Base-by-base conservation (phyloP, 1,140 invertebrate genomes). In the Drosophila murphyi region DNA sequence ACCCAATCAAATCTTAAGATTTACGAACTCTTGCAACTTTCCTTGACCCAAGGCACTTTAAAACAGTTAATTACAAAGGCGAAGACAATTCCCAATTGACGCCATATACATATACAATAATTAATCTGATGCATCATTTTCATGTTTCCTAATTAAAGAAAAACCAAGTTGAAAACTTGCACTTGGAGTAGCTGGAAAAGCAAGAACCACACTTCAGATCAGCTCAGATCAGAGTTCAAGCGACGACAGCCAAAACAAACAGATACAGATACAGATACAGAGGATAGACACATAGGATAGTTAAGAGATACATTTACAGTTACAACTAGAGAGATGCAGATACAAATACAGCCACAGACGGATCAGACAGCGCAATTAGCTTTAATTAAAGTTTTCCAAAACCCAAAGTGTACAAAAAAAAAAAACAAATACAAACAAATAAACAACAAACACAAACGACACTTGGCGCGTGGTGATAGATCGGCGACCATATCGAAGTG, bases 401-500 rank as follows among this genome's bases (percentile, higher is more conserved):
- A 82, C 80, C 85, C 79, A 87, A 87, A 88, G 82, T 87, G 82
- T 79, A 67, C 80, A 31, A 37, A 35, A 41, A 12, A 29, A 10
- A 10, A 56, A 20, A n/a, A 37, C 31, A 55, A 55, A 20, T 20
- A 20, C 20, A 20, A 20, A 20, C 20, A 20, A 20, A 20, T 20
- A 20, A 20, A 20, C 20, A 20, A 20, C 20, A 20, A 20, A 31
- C 34, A 37, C 7, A 20, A 7, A 78, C 83, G 69, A 82, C 80
- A 83, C 80, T 87, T 87, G 85, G 83, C 83, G 83, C 83, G 85
- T 88, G 82, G 76, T 88, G 73, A 79, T 82, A 87, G 82, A 81
- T 67, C 47, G 64, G 59, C 20, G 20, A 43, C 34, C 31, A 56
- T 35, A 52, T 72, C 45, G 35, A 72, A 72, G 47, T 59, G 39